A percentile compares a stretch with the other conserved stretches of the same genome.
phyloP scores from a whole-genome alignment of 1,140 invertebrate genomes.

The Penaeus vannamei region DNA sequence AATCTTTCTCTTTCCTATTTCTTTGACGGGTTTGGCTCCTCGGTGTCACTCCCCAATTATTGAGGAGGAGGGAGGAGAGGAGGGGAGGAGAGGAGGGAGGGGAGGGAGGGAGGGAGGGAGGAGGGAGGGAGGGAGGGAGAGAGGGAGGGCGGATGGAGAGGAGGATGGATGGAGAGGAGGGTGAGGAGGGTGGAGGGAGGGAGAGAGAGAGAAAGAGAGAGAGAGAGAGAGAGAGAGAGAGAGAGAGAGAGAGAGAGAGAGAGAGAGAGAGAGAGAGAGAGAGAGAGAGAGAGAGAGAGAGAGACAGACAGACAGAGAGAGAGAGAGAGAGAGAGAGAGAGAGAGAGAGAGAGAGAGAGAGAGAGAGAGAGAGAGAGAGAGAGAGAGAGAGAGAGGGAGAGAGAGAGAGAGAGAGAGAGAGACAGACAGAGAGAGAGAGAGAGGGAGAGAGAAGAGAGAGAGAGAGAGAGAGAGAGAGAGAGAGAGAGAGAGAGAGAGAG shows the following conservation, averaged over 20 bases:
- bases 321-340: neutral
- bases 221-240: neutral
- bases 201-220: neutral
- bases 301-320: neutral
- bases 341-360: constrained; percentile 18
- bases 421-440: neutral
- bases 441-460: neutral
- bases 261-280: neutral
- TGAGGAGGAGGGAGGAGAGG: neutral
- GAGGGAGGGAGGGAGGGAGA: too few relatives aligned
- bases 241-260: neutral
- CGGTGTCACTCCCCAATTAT: neutral
- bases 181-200: neutral
- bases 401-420: neutral
- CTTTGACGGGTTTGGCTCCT: neutral
- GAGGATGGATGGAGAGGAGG: neutral
- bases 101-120: neutral
- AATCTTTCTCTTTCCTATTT: too few relatives aligned
- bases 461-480: neutral
- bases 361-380: neutral
- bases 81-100: neutral
- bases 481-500: constrained; percentile 18
- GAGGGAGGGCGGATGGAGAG: neutral
- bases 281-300: neutral
- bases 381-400: neutral